Base-by-base conservation (phyloP, 35 echinoderm and acorn worm genomes). In the Hemicentrotus pulcherrimus region DNA sequence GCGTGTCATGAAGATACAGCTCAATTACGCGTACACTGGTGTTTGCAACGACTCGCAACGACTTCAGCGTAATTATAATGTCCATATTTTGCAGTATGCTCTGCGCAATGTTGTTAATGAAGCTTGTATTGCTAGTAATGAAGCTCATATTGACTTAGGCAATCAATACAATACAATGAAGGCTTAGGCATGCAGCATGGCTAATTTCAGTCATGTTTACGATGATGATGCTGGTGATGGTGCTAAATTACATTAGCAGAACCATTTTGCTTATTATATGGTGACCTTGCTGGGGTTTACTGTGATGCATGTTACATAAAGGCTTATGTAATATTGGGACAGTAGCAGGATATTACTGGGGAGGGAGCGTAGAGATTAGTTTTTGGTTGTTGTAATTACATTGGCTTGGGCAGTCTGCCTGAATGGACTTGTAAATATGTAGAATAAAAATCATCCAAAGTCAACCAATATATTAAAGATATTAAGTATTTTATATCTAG, bases 81-180 rank as follows among this genome's bases (percentile, higher is more conserved):
- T n/a, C 65, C 65, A n/a, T 78, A 78, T 22, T 70, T n/a, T 78
- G 65, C 65, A 7, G 65, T 78, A 41, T 78, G 65, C 65, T n/a
- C 24, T n/a, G 28, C 65, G 65, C n/a, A 78, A 78, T 78, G 28
- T 28, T 8, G 65, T 78, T 28, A 78, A 78, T 78, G 65, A 78
- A 78, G 65, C 65, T 22, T n/a, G 5, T 22, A n/a, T 78, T 8
- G 65, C 18, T 28, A 78, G 65, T n/a, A 78, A 78, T 78, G 24
- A 78, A 78, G 65, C 65, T 18, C 4, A 8, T 78, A 78, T 78
- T 78, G 65, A 78, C 65, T 78, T 78, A 78, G 24, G 22, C 65
- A 78, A 78, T 78, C 65, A 78, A 78, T 78, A 78, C 65, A 78
- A 78, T 78, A 78, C 15, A 28, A 78, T 78, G 65, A 78, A 78